These are phyloP conservation scores for Choristoneura rosaceana DNA, from an alignment of 2,888 invertebrate genomes.

Conservation along the genomic window DNA sequence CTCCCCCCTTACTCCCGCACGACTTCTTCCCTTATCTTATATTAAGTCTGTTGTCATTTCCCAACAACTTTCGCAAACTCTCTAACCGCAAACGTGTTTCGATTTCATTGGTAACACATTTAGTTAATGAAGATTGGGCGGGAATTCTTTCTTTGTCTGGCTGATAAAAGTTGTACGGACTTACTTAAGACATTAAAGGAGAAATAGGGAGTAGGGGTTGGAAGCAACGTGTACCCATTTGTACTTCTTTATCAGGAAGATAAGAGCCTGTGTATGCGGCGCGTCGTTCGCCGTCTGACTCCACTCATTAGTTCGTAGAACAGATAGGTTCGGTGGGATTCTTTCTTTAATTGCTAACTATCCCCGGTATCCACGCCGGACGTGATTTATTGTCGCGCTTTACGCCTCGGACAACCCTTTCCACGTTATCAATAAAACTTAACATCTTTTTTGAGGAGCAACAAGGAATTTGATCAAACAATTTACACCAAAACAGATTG, in stretches of 20 bases:
- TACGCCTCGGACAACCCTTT: constrained; percentile 51
- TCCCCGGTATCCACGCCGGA: constrained; percentile 58
- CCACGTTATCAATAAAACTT: constrained; percentile 39
- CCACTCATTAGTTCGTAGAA: constrained; percentile 74
- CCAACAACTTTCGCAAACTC: constrained; percentile 43
- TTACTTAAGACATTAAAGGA: constrained; percentile 74
- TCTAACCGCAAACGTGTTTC: constrained; percentile 46
- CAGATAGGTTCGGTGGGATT: constrained; percentile 72
- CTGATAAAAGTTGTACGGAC: constrained; percentile 72
- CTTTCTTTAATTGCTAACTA: constrained; percentile 73
- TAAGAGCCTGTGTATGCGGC: constrained; percentile 71
- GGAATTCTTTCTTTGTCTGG: constrained; percentile 64
- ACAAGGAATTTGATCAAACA: constrained; percentile 8
- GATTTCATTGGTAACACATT: constrained; percentile 61
- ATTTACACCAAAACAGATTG: neutral
- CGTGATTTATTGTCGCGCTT: constrained; percentile 66
- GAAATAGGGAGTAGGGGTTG: constrained; percentile 72
- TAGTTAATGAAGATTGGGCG: constrained; percentile 65
- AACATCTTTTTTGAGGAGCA: constrained; percentile 33
- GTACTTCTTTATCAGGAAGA: constrained; percentile 81
- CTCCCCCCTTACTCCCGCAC: constrained; percentile 43
- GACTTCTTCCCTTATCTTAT: constrained; percentile 37
- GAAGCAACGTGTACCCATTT: constrained; percentile 77
- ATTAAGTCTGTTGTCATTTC: constrained; percentile 47
- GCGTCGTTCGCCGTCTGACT: constrained; percentile 63